Conservation (phyloP, 92 coral and sea anemone species). For the Umimayanthus kanabou region DNA sequence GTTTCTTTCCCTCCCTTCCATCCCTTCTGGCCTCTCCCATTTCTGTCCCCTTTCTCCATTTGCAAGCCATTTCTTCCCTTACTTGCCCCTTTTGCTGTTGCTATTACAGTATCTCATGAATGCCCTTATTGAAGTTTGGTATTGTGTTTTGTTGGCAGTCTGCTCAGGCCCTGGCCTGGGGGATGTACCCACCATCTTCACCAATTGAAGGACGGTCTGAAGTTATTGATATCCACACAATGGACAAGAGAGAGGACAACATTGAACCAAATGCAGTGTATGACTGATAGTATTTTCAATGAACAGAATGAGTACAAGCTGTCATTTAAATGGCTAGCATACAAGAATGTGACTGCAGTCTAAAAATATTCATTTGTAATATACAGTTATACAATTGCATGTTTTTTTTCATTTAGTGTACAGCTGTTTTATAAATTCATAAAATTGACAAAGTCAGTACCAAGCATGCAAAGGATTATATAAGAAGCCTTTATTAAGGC, state of each 20-base stretch:
- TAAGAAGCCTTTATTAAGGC: no score
- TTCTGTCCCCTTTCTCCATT: not conserved
- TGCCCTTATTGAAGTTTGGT: not conserved
- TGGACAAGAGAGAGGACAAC: slow-evolving; percentile 80
- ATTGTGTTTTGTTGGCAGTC: slow-evolving; percentile 52
- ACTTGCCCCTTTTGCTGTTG: not conserved
- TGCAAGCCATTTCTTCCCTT: not conserved
- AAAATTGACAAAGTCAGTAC: no score
- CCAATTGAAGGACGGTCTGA: slow-evolving; percentile 68
- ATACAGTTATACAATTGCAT: no score
- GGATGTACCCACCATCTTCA: slow-evolving; percentile 79
- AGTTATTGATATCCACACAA: slow-evolving; percentile 81
- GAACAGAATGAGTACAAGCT: no score
- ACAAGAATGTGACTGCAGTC: no score
- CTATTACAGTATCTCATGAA: not conserved
- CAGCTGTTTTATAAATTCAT: no score
- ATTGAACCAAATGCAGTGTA: slow-evolving; percentile 82
- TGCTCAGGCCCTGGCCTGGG: slow-evolving; percentile 81
- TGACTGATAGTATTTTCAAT: not conserved
- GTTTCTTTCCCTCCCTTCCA: no score
- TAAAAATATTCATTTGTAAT: no score
- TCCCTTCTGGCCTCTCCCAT: not conserved
- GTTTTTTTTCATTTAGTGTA: no score
- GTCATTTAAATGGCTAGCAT: no score
- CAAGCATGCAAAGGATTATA: no score